These are phyloP conservation scores for Thamnophis sirtalis DNA, from an alignment of 2,113 vertebrate species.

Conservation along the genomic window DNA sequence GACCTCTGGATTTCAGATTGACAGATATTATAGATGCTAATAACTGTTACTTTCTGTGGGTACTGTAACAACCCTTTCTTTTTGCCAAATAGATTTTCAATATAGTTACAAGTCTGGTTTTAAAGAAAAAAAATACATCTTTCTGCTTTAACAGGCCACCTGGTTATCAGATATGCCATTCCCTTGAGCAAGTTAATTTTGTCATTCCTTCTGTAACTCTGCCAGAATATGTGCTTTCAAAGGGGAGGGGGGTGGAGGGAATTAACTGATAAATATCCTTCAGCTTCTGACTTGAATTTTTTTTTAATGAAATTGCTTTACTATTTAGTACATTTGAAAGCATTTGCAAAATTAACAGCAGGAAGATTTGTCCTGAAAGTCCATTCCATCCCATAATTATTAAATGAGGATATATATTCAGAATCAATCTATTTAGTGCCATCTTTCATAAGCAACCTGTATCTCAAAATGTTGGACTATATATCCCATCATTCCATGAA, in stretches of 20 bases:
- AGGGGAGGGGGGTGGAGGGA: conserved; percentile 39
- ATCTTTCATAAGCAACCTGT: neutral
- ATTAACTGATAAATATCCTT: neutral
- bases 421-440: neutral
- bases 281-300: neutral
- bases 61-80: conserved; percentile 23
- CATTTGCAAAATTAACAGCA: neutral
- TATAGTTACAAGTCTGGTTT: conserved; percentile 39
- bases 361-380: neutral
- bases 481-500: neutral
- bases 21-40: conserved; percentile 49
- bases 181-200: conserved; percentile 27
- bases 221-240: conserved; percentile 46
- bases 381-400: neutral
- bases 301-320: neutral
- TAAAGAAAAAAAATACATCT: conserved; percentile 44
- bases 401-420: neutral
- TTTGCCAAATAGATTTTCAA: conserved; percentile 30
- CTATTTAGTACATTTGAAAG: neutral
- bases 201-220: conserved; percentile 41
- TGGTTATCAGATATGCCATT: conserved; percentile 55
- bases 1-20: conserved; percentile 58
- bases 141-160: conserved; percentile 44
- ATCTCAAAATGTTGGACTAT: neutral
- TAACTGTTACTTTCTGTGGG: conserved; percentile 19